Conservation (phyloP, 2,797 vertebrate genomes). For the Coranthus polyacanthus region DNA sequence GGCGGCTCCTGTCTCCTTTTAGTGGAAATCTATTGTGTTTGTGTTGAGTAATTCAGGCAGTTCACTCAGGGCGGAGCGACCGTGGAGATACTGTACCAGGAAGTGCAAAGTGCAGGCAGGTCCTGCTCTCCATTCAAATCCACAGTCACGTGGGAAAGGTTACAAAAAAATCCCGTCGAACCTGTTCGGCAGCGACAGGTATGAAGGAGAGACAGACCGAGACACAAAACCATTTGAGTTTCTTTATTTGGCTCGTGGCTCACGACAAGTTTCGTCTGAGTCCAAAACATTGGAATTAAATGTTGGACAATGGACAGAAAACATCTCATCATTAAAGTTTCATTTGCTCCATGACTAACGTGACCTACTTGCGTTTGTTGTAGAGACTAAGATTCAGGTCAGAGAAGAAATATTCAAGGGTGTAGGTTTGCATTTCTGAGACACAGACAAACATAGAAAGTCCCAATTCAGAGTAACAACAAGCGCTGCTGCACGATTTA, state of each 20-base stretch:
- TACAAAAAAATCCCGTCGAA: slow-evolving; percentile 66
- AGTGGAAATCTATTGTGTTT: slow-evolving; percentile 37
- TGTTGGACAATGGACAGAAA: not conserved
- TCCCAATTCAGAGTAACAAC: too few species aligned
- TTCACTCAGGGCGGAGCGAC: slow-evolving; percentile 38
- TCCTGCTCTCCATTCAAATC: slow-evolving; percentile 47
- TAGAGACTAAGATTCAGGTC: too few species aligned
- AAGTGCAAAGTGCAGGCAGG: slow-evolving; percentile 71
- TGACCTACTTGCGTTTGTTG: not conserved
- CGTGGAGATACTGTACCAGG: slow-evolving; percentile 59
- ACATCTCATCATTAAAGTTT: not conserved
- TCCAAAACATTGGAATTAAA: not conserved
- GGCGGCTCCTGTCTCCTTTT: slow-evolving; percentile 15
- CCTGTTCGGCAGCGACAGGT: slow-evolving; percentile 62
- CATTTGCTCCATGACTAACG: not conserved
- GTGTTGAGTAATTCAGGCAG: slow-evolving; percentile 28
- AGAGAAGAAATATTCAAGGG: too few species aligned
- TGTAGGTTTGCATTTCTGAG: too few species aligned
- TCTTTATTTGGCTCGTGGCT: slow-evolving; percentile 42
- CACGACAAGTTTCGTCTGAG: slow-evolving; percentile 49
- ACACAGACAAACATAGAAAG: too few species aligned
- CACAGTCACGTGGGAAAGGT: slow-evolving; percentile 34
- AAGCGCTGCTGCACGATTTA: too few species aligned
- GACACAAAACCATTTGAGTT: slow-evolving; percentile 33
- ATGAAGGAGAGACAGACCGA: slow-evolving; percentile 9